phyloP scores from a whole-genome alignment of 1,140 invertebrate genomes.

The Chironomus tepperi region DNA sequence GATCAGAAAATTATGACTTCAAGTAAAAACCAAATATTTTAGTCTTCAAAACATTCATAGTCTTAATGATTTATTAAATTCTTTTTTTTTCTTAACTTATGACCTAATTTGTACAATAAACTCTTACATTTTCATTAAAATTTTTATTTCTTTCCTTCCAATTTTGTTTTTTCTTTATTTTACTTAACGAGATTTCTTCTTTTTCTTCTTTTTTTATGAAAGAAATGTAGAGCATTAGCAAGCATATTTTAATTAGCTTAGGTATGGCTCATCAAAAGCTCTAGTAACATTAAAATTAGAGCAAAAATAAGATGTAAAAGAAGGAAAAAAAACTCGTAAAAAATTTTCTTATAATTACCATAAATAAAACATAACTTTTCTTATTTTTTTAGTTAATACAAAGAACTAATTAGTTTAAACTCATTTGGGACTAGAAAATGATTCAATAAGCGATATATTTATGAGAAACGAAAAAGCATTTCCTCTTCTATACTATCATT shows the following conservation, averaged over 20 bases:
- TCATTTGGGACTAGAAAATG: slow-evolving; percentile 16
- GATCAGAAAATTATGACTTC: neutral
- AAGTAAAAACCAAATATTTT: neutral
- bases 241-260: slow-evolving; percentile 8
- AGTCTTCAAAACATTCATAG: neutral
- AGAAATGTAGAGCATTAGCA: neutral
- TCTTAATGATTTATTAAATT: slow-evolving; percentile 15
- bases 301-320: neutral
- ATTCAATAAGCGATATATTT: slow-evolving; percentile 8
- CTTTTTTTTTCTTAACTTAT: neutral
- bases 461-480: neutral
- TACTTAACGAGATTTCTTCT: neutral
- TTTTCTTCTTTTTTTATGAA: neutral
- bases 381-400: neutral
- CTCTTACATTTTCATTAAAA: neutral
- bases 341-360: neutral
- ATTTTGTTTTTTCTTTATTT: neutral
- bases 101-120: slow-evolving; percentile 13
- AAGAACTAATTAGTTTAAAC: neutral
- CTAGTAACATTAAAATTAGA: neutral
- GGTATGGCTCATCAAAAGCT: neutral
- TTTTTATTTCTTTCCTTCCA: neutral
- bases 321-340: slow-evolving; percentile 12
- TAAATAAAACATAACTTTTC: neutral
- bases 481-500: neutral